Base-by-base conservation (phyloP, 2,888 invertebrate genomes). In the Drosophila maculinotata region DNA sequence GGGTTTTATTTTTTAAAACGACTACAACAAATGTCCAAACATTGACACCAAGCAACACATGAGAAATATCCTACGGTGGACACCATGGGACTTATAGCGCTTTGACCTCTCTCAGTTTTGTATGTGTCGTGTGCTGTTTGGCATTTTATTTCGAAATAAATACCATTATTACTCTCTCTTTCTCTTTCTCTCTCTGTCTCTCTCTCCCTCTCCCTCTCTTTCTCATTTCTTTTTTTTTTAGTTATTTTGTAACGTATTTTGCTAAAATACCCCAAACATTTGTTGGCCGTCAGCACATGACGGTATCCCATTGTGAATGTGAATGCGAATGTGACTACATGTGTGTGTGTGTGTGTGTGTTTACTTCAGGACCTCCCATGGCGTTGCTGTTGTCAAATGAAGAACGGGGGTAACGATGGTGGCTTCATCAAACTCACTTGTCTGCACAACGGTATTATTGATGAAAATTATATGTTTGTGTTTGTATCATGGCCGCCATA, bases 391-490 rank as follows among this genome's bases (percentile, higher is more conserved):
- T 54, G 59, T 65, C 69, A 60, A 38, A 45, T 39, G 25, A 14
- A 30, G 36, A 31, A 20, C 33, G 30, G 54, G 60, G 28, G 9
- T 45, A 60, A 49, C 52, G 41, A 30, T 45, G 69, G 65, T 58
- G 69, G 69, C 77, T 79, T 77, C 79, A 79, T 77, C 77, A 77
- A 79, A 79, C 79, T 77, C 77, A 77, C 77, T 77, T 77, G 77
- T 77, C 77, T 77, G 79, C 69, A 62, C 63, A 76, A 59, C 64
- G 72, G 72, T 76, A 76, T 79, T 79, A 79, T 77, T 77, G 80
- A 77, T 79, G 78, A 77, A 79, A 79, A 77, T 79, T 79, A 77
- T 80, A 80, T 75, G 80, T 77, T 80, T 79, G 80, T 71, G 65
- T 71, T 76, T 63, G 76, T 72, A 76, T 77, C 76, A 70, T 70